Conservation (phyloP, 2,797 vertebrate species). For the Melanotaenia nigrans region DNA sequence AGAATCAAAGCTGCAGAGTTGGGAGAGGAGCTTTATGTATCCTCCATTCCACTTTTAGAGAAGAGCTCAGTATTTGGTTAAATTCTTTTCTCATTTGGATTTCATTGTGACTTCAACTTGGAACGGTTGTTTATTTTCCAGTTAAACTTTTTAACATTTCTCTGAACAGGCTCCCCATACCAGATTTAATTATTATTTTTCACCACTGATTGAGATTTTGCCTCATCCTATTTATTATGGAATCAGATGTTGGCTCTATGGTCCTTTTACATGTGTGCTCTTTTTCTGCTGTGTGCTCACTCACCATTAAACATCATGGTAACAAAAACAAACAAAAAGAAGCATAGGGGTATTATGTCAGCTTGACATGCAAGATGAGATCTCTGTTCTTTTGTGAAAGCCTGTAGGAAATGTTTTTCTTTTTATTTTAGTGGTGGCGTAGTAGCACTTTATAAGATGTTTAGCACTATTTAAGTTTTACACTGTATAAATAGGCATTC, state of each 20-base stretch:
- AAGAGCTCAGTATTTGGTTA: slow-evolving; percentile 46
- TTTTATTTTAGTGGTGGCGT: slow-evolving; percentile 26
- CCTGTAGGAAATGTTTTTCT: slow-evolving; percentile 28
- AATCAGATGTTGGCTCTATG: slow-evolving; percentile 36
- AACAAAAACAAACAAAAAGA: not conserved
- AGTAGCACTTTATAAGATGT: slow-evolving; percentile 68
- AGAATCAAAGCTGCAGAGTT: slow-evolving; percentile 52
- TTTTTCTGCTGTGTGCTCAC: slow-evolving; percentile 36
- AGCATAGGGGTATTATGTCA: not conserved
- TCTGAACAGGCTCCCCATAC: slow-evolving; percentile 20
- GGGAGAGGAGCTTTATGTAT: slow-evolving; percentile 41
- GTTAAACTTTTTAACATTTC: slow-evolving; percentile 15
- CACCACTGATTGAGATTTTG: slow-evolving; percentile 24
- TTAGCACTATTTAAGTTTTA: slow-evolving; percentile 54
- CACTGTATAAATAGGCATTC: slow-evolving; percentile 17
- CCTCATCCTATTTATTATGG: slow-evolving; percentile 63
- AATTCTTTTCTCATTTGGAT: slow-evolving; percentile 42
- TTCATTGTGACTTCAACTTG: slow-evolving; percentile 49
- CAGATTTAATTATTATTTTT: slow-evolving; percentile 25
- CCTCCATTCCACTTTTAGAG: slow-evolving; percentile 59
- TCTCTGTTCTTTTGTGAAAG: slow-evolving; percentile 34
- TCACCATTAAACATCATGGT: slow-evolving; percentile 10
- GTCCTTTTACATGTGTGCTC: slow-evolving; percentile 28
- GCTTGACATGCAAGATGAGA: slow-evolving; percentile 22
- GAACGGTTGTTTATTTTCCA: slow-evolving; percentile 36